Conservation (phyloP, 2,113 vertebrate species). For the Heloderma charlesbogerti region DNA sequence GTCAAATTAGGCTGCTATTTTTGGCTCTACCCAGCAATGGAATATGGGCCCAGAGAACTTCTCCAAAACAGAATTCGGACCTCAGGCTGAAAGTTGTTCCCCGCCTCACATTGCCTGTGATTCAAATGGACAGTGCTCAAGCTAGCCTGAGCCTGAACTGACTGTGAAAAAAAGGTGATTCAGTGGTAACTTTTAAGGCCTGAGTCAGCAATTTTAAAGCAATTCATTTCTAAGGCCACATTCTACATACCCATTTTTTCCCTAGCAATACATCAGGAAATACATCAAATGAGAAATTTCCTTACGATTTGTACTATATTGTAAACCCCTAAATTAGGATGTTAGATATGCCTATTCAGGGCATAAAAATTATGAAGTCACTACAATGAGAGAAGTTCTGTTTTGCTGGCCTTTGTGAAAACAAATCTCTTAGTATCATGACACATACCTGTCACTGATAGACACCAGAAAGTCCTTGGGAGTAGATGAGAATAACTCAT, state of each 20-base stretch:
- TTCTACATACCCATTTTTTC: background rate
- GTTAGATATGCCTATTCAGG: background rate
- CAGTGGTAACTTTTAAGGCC: background rate
- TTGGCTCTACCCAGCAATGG: no score
- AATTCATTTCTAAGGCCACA: background rate
- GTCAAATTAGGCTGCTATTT: no score
- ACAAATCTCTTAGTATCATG: background rate
- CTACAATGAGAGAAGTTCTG: background rate
- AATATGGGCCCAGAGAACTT: no score
- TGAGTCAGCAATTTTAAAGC: background rate
- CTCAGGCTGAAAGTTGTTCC: no score
- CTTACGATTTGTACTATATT: background rate
- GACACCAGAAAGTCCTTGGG: constrained; percentile 98
- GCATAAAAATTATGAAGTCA: background rate
- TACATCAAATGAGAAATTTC: background rate
- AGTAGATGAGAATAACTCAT: constrained; percentile 98
- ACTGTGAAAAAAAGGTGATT: background rate
- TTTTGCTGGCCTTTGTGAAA: background rate
- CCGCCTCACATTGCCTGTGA: no score
- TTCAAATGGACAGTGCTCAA: background rate
- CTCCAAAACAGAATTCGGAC: no score
- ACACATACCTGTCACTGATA: constrained; percentile 96
- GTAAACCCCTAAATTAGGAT: background rate
- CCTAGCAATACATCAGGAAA: no score
- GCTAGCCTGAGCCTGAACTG: background rate